A percentile compares a stretch with the other conserved stretches of the same genome.
Evolutionary conservation across 2,888 invertebrate genomes (phyloP).

Genomic region (Tetropium fuscum): DNA sequence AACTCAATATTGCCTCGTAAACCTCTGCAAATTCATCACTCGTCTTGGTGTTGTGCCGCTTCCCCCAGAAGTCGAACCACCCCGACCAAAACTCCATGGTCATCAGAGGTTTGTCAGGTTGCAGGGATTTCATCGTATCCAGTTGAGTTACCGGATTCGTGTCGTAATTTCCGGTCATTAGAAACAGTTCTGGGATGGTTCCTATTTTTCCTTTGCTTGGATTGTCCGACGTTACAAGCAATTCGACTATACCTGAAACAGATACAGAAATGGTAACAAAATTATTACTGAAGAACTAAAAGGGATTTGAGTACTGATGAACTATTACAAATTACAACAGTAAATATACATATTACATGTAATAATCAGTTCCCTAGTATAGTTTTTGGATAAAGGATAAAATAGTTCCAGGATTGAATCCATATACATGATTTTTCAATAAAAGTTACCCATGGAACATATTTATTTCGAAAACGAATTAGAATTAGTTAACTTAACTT

Average conservation of each 20-base stretch:
- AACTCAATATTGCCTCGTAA: conserved; percentile 49
- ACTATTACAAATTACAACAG: no score
- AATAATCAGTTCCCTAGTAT: no score
- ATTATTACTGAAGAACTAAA: background rate
- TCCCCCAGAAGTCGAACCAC: conserved; percentile 71
- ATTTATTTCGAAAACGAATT: no score
- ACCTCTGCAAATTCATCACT: conserved; percentile 41
- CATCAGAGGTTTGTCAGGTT: conserved; percentile 68
- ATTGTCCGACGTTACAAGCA: conserved; percentile 69
- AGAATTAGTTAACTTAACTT: no score
- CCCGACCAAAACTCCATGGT: conserved; percentile 72
- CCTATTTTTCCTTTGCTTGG: conserved; percentile 50
- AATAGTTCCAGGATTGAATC: no score
- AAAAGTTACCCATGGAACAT: no score
- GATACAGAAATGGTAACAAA: background rate
- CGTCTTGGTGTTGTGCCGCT: conserved; percentile 48
- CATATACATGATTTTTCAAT: no score
- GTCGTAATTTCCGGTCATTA: conserved; percentile 69
- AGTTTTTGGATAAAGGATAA: no score
- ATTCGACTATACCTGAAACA: conserved; percentile 60
- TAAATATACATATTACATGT: no score
- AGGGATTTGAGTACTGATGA: background rate
- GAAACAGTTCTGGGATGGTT: conserved; percentile 56
- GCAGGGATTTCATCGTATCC: conserved; percentile 61
- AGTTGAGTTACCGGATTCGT: conserved; percentile 62